phyloP scores from a whole-genome alignment of 2,888 invertebrate genomes.

The Thysanoteuthis rhombus region DNA sequence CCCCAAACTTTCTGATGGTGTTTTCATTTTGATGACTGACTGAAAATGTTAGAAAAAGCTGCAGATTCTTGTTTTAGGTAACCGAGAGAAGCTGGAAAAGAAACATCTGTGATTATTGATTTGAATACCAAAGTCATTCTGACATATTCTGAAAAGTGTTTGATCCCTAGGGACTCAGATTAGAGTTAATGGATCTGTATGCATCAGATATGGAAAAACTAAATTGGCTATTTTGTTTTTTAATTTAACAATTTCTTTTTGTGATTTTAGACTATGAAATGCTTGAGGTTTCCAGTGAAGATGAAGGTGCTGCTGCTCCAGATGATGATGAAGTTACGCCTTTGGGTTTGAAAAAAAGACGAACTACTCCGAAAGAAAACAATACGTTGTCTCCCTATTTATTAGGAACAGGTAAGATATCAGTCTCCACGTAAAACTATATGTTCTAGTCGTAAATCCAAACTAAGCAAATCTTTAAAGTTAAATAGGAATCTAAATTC shows the following conservation, averaged over 20 bases:
- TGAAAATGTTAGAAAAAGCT: no score
- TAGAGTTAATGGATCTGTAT: no score
- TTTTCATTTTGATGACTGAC: no score
- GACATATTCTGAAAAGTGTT: no score
- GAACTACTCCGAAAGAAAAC: constrained; percentile 25
- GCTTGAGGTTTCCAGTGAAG: constrained; percentile 57
- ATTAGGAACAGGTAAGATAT: constrained; percentile 27
- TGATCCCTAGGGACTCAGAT: no score
- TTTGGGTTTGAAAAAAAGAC: constrained; percentile 16
- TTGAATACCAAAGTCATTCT: no score
- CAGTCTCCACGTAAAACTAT: background rate
- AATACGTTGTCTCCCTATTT: constrained; percentile 32
- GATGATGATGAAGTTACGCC: constrained; percentile 51
- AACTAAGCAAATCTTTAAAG: background rate
- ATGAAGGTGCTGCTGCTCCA: constrained; percentile 51
- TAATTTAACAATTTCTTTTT: background rate
- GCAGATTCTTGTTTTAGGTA: no score
- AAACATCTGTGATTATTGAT: no score
- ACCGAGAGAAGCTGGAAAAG: no score
- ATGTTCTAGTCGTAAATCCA: background rate
- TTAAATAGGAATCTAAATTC: background rate
- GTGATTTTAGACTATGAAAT: constrained; percentile 63
- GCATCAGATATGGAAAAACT: no score
- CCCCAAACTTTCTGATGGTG: no score
- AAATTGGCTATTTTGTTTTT: background rate